Evolutionary conservation across 2,797 vertebrate species (phyloP), one percentile per base, ranked within the genome.

Genomic region (Zenarchopterus dispar): DNA sequence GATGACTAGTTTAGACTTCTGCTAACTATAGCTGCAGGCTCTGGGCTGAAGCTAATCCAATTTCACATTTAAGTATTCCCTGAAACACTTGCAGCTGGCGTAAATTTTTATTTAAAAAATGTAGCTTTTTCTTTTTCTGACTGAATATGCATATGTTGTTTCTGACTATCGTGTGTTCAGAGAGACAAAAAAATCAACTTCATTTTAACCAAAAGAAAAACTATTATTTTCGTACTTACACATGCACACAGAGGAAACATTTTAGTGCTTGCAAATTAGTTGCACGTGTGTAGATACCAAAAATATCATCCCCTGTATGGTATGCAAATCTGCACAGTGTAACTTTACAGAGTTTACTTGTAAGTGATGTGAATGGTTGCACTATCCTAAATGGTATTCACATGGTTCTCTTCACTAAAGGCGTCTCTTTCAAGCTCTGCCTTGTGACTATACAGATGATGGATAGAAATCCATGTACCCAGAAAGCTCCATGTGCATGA

Each of bases 361-460:
- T 62, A 16, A 39, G 59, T 8, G 5, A 54, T 75, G 66, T 84
- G 83, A 87, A 83, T 82, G 73, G 72, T 67, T 76, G 54, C 78
- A 71, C 84, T 80, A 70, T 86, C 62, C 66, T 55, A 80, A 77
- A 82, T 80, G 64, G 41, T 55, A 50, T 84, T 73, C 83, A 78
- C 76, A 67, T 77, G 77, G 39, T 77, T 58, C 31, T 61, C 73
- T 69, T 60, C 79, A 66, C 59, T 79, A 66, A 78, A 77, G 62
- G 53, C 64, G 5, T 33, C 58, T 83, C 62, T 84, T 73, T 84
- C 65, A 73, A 53, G 71, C 73, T 57, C 73, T 69, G 41, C 70
- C 77, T 82, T 75, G 75, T 86, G 76, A 80, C 78, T 70, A 10
- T 71, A 67, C 55, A 74, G 62, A 79, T 73, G 54, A 71, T 39